These are phyloP conservation scores for Sweltsa coloradensis DNA, from an alignment of 1,140 invertebrate genomes.

Conservation along the genomic window DNA sequence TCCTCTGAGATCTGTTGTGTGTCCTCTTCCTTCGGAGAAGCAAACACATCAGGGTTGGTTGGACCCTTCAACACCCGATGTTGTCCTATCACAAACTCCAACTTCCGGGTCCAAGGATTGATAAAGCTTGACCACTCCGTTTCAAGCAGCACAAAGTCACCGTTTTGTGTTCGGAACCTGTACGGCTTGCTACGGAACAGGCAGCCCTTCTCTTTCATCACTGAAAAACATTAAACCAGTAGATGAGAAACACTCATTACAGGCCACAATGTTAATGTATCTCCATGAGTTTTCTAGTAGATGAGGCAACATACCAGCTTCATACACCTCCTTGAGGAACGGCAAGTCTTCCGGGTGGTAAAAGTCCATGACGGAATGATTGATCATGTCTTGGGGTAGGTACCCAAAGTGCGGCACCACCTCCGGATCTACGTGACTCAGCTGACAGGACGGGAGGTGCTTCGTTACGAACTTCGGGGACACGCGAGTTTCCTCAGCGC, in stretches of 20 bases:
- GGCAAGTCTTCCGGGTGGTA: slow-evolving; percentile 79
- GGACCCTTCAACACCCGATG: slow-evolving; percentile 73
- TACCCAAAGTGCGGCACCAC: slow-evolving; percentile 74
- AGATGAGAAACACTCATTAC: slow-evolving; percentile 7
- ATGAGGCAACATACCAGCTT: slow-evolving; percentile 47
- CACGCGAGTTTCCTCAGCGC: slow-evolving; percentile 44
- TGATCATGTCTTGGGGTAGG: slow-evolving; percentile 76
- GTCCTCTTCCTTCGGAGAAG: slow-evolving; percentile 31
- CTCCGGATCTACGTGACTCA: slow-evolving; percentile 64
- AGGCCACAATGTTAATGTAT: background rate
- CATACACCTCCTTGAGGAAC: slow-evolving; percentile 68
- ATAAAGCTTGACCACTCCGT: slow-evolving; percentile 90
- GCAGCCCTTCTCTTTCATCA: slow-evolving; percentile 44
- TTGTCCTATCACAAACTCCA: slow-evolving; percentile 85
- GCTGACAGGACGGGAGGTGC: slow-evolving; percentile 57
- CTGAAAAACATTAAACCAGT: slow-evolving; percentile 25
- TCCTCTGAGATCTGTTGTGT: slow-evolving; percentile 33
- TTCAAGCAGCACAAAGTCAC: slow-evolving; percentile 66
- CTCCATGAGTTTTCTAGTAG: background rate
- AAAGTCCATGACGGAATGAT: slow-evolving; percentile 68
- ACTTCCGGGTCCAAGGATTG: slow-evolving; percentile 82
- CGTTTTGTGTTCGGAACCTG: slow-evolving; percentile 72
- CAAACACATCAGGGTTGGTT: slow-evolving; percentile 57
- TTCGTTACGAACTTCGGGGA: slow-evolving; percentile 55
- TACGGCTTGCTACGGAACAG: slow-evolving; percentile 58